These are phyloP conservation scores for Mustela lutreola DNA, from an alignment of 2,113 vertebrate species.

Conservation along the genomic window DNA sequence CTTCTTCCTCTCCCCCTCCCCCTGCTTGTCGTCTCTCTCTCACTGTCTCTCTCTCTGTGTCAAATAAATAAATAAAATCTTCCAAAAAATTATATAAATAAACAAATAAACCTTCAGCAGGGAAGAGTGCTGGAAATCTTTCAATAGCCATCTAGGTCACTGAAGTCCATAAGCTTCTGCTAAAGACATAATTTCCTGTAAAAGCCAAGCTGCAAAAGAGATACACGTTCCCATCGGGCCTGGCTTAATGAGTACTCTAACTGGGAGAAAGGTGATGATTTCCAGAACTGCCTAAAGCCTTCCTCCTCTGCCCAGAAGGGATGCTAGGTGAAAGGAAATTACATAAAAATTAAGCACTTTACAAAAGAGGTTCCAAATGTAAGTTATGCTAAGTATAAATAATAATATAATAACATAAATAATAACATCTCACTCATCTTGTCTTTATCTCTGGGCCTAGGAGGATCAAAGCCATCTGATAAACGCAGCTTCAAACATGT, in stretches of 20 bases:
- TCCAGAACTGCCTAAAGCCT: slow-evolving; percentile 48
- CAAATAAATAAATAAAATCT: no score
- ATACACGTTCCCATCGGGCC: background rate
- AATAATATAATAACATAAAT: slow-evolving; percentile 40
- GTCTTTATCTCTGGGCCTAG: slow-evolving; percentile 62
- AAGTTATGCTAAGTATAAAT: slow-evolving; percentile 58
- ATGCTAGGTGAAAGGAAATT: slow-evolving; percentile 42
- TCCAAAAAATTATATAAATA: no score
- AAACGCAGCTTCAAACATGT: slow-evolving; percentile 58
- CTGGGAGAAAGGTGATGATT: slow-evolving; percentile 27
- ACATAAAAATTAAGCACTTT: slow-evolving; percentile 45
- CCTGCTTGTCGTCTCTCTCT: no score
- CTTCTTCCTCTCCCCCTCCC: no score
- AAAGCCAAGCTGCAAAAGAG: background rate
- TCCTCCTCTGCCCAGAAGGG: slow-evolving; percentile 66
- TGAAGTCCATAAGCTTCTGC: background rate
- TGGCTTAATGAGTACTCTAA: slow-evolving; percentile 56
- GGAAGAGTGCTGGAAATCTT: background rate
- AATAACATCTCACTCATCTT: slow-evolving; percentile 29
- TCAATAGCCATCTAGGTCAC: background rate
- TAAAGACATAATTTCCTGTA: slow-evolving; percentile 44
- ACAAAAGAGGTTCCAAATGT: background rate
- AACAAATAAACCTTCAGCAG: background rate
- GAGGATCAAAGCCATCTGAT: slow-evolving; percentile 71
- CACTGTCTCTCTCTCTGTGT: no score